These are phyloP conservation scores for Ancistrus triradiatus DNA, from an alignment of 2,113 vertebrate genomes.

Conservation along the genomic window DNA sequence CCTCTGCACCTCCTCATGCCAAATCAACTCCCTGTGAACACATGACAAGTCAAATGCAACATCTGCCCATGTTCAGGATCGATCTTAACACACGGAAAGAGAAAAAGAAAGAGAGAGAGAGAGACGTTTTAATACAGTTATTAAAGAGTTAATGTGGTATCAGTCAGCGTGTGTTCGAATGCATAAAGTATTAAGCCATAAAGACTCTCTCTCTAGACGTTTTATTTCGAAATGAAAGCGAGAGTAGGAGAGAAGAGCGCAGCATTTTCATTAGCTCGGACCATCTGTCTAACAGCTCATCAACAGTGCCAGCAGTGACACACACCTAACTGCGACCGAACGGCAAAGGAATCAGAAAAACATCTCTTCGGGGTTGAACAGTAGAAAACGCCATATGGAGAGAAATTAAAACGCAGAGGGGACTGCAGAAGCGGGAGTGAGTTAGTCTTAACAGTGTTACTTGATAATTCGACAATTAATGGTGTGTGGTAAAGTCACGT, in stretches of 20 bases:
- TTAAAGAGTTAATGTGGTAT: conserved; percentile 4
- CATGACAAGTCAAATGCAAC: conserved; percentile 51
- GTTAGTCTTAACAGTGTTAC: neutral
- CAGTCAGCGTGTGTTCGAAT: neutral
- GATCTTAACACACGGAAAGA: conserved; percentile 10
- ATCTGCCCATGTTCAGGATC: conserved; percentile 31
- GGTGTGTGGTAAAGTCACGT: neutral
- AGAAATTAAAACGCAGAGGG: neutral
- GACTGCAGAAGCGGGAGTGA: neutral
- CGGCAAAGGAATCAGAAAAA: conserved; percentile 22
- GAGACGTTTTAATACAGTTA: conserved; percentile 14
- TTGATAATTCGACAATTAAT: neutral
- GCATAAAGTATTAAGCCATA: conserved; percentile 11
- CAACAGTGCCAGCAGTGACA: conserved; percentile 59
- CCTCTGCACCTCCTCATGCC: conserved; percentile 46
- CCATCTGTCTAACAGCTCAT: conserved; percentile 69
- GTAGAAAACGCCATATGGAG: conserved; percentile 12
- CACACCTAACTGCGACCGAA: conserved; percentile 61
- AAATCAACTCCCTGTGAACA: conserved; percentile 59
- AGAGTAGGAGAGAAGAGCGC: conserved; percentile 42
- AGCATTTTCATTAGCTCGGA: conserved; percentile 70
- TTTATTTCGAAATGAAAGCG: conserved; percentile 29
- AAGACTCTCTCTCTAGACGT: neutral
- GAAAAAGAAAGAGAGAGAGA: conserved; percentile 3
- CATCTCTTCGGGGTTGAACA: conserved; percentile 14